Base-by-base conservation (phyloP, 2,113 vertebrate genomes). In the Centrocercus urophasianus region DNA sequence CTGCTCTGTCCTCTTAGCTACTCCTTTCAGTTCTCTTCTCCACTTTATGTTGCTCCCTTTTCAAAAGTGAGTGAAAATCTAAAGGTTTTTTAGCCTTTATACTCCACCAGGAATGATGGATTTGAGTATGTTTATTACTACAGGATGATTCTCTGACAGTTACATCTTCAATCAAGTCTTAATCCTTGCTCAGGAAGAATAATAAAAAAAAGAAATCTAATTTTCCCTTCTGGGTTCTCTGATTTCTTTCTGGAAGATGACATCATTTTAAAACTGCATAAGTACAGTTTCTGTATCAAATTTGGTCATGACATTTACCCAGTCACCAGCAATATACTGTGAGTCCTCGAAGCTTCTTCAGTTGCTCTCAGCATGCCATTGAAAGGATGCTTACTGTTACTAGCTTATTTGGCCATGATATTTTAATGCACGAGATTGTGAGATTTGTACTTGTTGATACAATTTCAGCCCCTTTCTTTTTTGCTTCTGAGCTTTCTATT, bases 401-500 rank as follows among this genome's bases (percentile, higher is more conserved):
- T 45, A 67, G n/a, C 50, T 34, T 47, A 47, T 38, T 91, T 89
- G 66, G 60, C 19, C 32, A 81, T 16, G 42, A 86, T 73, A 83
- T 86, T 66, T 70, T 90, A 80, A 71, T 38, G 16, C 65, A 27
- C 5, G 60, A 80, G 30, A 63, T 28, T 25, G 15, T 57, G 59
- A 54, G 47, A 47, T 70, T 32, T n/a, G 36, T 74, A 93, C 79
- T 91, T 95, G 47, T 84, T 94, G 90, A 88, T 88, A 83, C 1
- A 10, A 56, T 88, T 83, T 34, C 4, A 1, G 3, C 16, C 25
- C 38, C 36, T 25, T 64, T 13, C 1, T 30, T 67, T 73, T 83
- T 76, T 76, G 52, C 71, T 89, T 95, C 60, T 93, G 72, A 90
- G 74, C 50, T 88, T 84, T 84, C 86, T 78, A 90, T 94, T 74